Percentiles rank a stretch among this genome's conserved stretches.
Evolutionary conservation across 37 sponge, comb jelly and placozoan genomes (phyloP).

Genomic region (Hexactinellida sp.): DNA sequence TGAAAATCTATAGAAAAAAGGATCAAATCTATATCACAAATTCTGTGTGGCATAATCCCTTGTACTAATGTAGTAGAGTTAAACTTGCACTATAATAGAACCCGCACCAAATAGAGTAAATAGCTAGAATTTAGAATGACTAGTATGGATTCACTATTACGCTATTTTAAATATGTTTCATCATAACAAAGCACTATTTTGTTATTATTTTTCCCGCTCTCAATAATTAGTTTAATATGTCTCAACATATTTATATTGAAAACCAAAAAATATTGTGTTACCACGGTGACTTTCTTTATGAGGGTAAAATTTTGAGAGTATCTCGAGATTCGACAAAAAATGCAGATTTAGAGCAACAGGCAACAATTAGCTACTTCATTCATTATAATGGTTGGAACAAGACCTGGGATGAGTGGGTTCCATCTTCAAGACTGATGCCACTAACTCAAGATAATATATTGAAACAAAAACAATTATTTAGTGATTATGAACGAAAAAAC

Average conservation of each 20-base stretch:
- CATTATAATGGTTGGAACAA: conserved; percentile 15
- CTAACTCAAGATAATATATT: not conserved
- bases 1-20: too few species aligned
- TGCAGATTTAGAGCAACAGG: not conserved
- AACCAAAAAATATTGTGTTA: not conserved
- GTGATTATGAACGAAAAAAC: not conserved
- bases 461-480: not conserved
- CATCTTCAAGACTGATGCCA: not conserved
- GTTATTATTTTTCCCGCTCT: too few species aligned
- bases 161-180: too few species aligned
- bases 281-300: not conserved
- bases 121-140: too few species aligned
- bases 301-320: not conserved
- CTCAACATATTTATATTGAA: not conserved
- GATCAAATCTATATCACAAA: too few species aligned
- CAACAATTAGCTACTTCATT: not conserved
- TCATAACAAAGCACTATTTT: too few species aligned
- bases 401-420: not conserved
- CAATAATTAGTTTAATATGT: not conserved
- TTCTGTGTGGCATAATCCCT: too few species aligned
- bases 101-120: too few species aligned
- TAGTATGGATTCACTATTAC: too few species aligned
- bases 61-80: too few species aligned
- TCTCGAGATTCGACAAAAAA: not conserved
- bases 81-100: too few species aligned